These are phyloP conservation scores for Odontamblyopus lacepedii DNA, from an alignment of 2,797 vertebrate species.

Conservation along the genomic window DNA sequence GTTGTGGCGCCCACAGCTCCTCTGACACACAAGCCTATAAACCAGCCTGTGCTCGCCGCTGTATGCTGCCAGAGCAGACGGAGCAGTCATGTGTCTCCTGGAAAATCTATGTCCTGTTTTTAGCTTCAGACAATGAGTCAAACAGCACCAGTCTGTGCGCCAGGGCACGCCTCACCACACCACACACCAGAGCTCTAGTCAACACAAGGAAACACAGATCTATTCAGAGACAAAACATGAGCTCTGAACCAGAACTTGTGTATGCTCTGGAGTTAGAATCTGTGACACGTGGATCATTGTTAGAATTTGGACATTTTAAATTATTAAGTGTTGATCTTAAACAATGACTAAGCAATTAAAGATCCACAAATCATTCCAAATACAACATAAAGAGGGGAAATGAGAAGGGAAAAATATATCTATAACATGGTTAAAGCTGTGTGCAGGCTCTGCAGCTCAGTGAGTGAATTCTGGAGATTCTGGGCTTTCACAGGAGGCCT, in stretches of 20 bases:
- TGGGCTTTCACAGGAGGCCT: too few species aligned
- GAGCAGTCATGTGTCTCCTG: conserved; percentile 60
- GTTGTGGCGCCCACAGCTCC: conserved; percentile 58
- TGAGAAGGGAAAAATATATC: too few species aligned
- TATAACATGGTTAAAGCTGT: too few species aligned
- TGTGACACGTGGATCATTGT: too few species aligned
- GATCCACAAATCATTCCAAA: too few species aligned
- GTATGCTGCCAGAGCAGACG: conserved; percentile 23
- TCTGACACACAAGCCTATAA: conserved; percentile 57
- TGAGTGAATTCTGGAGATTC: too few species aligned
- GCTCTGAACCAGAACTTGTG: too few species aligned
- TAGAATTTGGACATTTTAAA: neutral
- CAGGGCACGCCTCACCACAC: conserved; percentile 6
- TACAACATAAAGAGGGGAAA: too few species aligned
- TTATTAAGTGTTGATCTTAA: too few species aligned
- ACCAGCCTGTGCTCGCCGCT: conserved; percentile 43
- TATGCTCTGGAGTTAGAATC: too few species aligned
- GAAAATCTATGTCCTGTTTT: conserved; percentile 65
- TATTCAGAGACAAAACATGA: neutral
- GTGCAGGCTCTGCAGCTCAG: too few species aligned
- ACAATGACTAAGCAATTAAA: too few species aligned
- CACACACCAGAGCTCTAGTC: conserved; percentile 8
- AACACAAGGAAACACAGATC: conserved; percentile 21
- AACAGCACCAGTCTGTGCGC: conserved; percentile 47
- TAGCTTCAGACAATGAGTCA: conserved; percentile 63